phyloP scores from a whole-genome alignment of 2,113 vertebrate genomes.

The Pachypanchax playfairii region DNA sequence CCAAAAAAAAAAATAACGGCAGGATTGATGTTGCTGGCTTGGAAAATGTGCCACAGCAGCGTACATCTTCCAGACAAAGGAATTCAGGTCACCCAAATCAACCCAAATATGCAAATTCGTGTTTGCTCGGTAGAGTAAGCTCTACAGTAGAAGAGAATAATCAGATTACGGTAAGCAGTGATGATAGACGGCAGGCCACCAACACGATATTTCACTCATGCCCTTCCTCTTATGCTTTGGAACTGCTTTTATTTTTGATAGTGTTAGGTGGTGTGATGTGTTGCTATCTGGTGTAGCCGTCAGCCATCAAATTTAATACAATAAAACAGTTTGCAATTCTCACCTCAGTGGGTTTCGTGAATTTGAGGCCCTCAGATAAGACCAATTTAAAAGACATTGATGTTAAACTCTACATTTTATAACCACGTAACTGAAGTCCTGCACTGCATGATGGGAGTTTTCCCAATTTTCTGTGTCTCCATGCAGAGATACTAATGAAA shows the following conservation, averaged over 20 bases:
- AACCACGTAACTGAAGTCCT: background rate
- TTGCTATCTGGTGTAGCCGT: background rate
- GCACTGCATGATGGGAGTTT: background rate
- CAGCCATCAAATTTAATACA: no score
- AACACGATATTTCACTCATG: constrained; percentile 17
- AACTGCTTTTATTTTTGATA: background rate
- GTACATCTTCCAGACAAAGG: constrained; percentile 56
- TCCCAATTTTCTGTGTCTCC: background rate
- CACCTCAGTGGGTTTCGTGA: constrained; percentile 2
- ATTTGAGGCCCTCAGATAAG: background rate
- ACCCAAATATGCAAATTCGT: constrained; percentile 64
- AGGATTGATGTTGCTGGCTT: background rate
- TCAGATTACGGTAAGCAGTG: constrained; percentile 59
- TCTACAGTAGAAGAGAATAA: constrained; percentile 60
- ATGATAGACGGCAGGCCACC: constrained; percentile 41
- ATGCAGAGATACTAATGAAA: constrained; percentile 5
- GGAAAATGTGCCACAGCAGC: constrained; percentile 26
- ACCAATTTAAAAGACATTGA: constrained; percentile 3
- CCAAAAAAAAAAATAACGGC: no score
- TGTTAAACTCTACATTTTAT: constrained; percentile 14
- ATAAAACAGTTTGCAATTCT: background rate
- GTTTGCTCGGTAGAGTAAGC: constrained; percentile 42
- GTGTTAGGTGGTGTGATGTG: no score
- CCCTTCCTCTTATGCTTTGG: background rate
- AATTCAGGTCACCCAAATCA: constrained; percentile 68